Base-by-base conservation (phyloP, 1,140 invertebrate genomes). In the Drosophila nasuta region DNA sequence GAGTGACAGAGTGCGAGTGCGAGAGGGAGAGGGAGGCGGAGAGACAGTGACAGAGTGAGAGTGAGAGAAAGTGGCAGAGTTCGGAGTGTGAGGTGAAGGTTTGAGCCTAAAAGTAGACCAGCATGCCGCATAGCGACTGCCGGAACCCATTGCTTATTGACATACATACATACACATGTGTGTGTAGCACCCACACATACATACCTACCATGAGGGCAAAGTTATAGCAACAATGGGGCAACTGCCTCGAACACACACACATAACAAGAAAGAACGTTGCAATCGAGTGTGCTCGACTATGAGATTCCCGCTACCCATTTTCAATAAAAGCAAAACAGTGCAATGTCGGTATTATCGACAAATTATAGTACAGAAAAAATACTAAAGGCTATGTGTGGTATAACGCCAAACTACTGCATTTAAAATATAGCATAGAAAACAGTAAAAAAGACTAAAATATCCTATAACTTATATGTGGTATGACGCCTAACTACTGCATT, bases 41-140 rank as follows among this genome's bases (percentile, higher is more conserved):
- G 20, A 25, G 20, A 28, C 60, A 67, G 60, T 25, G 45, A 13
- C 25, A 33, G 43, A 2, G n/a, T 28, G 59, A 25, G 20, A 25
- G 20, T 28, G 11, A 51, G 10, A 7, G 20, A 25, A 5, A 49
- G 48, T 3, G 48, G 2, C 20, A 25, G 20, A 25, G 20, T 25
- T 0, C 5, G 13, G 45, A 8, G 46, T 52, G 20, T 4, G 41
- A 38, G 59, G 46, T 11, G 43, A 62, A 64, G 66, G 48, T 58
- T 30, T 57, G 54, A 15, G 83, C 52, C 74, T 64, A 62, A 87
- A 82, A 77, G 83, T 70, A 74, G 74, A 72, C 73, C 70, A 79
- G 68, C 71, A 68, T 70, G 79, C 59, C 59, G 43, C 70, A 66
- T 35, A 60, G 65, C 52, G 63, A 67, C 74, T 67, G 66, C 6